A percentile compares a stretch with the other conserved stretches of the same genome.
phyloP scores from a whole-genome alignment of 2,888 invertebrate genomes.

The Agriopis aurantiaria region DNA sequence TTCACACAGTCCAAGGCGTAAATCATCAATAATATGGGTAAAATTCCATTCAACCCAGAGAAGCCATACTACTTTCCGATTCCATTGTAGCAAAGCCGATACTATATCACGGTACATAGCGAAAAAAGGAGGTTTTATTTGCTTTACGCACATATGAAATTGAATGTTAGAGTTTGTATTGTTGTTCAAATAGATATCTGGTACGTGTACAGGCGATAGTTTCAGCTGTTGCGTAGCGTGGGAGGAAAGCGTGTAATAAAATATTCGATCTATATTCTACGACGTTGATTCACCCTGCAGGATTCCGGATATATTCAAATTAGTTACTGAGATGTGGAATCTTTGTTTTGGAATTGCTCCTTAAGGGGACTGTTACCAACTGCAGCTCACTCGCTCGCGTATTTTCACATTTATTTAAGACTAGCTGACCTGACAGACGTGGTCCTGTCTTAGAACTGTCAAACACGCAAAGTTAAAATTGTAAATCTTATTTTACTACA shows the following conservation, averaged over 20 bases:
- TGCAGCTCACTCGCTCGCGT: no score
- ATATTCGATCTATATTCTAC: slow-evolving; percentile 19
- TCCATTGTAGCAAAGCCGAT: slow-evolving; percentile 9
- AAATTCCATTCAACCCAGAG: not conserved
- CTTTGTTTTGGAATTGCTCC: not conserved
- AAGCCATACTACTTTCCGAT: slow-evolving; percentile 6
- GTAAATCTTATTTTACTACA: no score
- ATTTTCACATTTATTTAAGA: no score
- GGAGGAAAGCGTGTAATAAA: slow-evolving; percentile 21
- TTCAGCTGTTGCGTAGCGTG: slow-evolving; percentile 35
- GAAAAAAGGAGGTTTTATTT: slow-evolving; percentile 42
- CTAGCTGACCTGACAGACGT: no score
- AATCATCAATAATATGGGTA: not conserved
- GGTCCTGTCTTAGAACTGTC: no score
- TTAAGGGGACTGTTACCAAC: not conserved
- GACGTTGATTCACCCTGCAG: slow-evolving; percentile 3
- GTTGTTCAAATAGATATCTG: slow-evolving; percentile 44
- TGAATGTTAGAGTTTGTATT: slow-evolving; percentile 41
- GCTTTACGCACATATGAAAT: slow-evolving; percentile 41
- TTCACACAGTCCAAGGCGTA: not conserved
- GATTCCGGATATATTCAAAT: slow-evolving; percentile 22
- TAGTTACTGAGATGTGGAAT: slow-evolving; percentile 1
- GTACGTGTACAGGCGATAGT: slow-evolving; percentile 39
- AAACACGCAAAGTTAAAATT: no score
- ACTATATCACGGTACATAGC: slow-evolving; percentile 22